These are phyloP conservation scores for Cabera pusaria DNA, from an alignment of 2,888 invertebrate species.

Conservation along the genomic window DNA sequence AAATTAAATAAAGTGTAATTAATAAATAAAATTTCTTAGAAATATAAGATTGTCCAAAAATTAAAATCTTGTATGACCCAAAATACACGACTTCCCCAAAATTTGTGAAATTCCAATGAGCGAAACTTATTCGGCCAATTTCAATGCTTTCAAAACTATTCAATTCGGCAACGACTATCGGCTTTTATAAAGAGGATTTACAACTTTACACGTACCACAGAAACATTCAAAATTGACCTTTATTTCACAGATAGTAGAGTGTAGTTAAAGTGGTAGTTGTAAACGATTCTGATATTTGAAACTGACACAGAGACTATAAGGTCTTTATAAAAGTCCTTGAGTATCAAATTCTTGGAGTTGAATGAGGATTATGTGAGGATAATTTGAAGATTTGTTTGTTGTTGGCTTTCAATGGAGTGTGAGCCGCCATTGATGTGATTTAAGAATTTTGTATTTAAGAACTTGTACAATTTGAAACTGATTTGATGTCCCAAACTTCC, in stretches of 20 bases:
- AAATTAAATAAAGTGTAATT: too few relatives aligned
- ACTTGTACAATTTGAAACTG: too few relatives aligned
- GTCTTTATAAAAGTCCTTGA: constrained; percentile 34
- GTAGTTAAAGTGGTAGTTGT: constrained; percentile 1
- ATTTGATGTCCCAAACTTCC: too few relatives aligned
- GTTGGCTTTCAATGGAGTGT: constrained; percentile 19
- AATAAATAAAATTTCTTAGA: too few relatives aligned
- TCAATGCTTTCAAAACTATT: constrained; percentile 54
- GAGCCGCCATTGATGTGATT: constrained; percentile 10
- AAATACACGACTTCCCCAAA: too few relatives aligned
- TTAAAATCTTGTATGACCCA: too few relatives aligned
- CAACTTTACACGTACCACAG: background rate
- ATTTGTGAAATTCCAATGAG: too few relatives aligned
- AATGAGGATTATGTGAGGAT: constrained; percentile 41
- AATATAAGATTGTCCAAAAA: too few relatives aligned
- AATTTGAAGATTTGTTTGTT: constrained; percentile 38
- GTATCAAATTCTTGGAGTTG: constrained; percentile 43
- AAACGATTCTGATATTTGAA: constrained; percentile 42
- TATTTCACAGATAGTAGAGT: constrained; percentile 25
- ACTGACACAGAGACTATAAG: constrained; percentile 49
- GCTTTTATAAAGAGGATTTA: constrained; percentile 31
- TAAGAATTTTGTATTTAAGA: background rate
- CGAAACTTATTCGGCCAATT: constrained; percentile 65
- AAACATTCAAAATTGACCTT: constrained; percentile 19
- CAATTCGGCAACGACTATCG: constrained; percentile 58